These are phyloP conservation scores for Ophion ventricosus DNA, from an alignment of 2,888 invertebrate genomes.

Conservation along the genomic window DNA sequence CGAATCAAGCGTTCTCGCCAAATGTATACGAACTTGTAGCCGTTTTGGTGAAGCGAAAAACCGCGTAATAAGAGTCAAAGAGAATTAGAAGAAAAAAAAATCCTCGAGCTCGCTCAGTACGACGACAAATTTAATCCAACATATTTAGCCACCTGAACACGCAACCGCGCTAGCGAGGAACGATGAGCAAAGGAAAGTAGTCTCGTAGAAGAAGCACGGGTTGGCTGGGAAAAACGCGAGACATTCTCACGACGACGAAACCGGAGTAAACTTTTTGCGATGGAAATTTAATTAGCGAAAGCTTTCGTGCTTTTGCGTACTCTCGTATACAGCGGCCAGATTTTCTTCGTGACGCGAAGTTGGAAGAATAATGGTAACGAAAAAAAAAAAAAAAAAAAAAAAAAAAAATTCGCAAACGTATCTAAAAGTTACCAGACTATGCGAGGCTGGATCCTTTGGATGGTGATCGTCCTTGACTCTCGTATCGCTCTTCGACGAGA, in stretches of 20 bases:
- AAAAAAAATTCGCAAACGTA: constrained; percentile 17
- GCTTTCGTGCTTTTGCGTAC: constrained; percentile 32
- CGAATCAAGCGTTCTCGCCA: no score
- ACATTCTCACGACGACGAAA: constrained; percentile 36
- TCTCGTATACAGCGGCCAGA: constrained; percentile 28
- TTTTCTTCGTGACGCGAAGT: background rate
- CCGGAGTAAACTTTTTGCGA: constrained; percentile 65
- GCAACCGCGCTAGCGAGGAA: background rate
- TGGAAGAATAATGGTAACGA: background rate
- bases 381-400: background rate
- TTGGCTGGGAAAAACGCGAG: constrained; percentile 26
- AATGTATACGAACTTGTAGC: background rate
- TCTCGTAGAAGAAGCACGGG: constrained; percentile 31
- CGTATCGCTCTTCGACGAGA: background rate
- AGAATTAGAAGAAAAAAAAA: constrained; percentile 43
- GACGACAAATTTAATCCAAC: constrained; percentile 57
- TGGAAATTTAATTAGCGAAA: constrained; percentile 69
- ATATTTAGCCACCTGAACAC: constrained; percentile 32
- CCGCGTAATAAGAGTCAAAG: background rate
- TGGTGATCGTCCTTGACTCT: constrained; percentile 16
- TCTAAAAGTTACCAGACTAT: constrained; percentile 37
- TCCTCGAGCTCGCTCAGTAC: constrained; percentile 2
- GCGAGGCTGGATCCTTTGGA: constrained; percentile 9
- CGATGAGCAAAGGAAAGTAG: background rate
- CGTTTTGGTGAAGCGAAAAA: background rate